phyloP scores from a whole-genome alignment of 1,140 invertebrate species.

The Aradophagus sp. region DNA sequence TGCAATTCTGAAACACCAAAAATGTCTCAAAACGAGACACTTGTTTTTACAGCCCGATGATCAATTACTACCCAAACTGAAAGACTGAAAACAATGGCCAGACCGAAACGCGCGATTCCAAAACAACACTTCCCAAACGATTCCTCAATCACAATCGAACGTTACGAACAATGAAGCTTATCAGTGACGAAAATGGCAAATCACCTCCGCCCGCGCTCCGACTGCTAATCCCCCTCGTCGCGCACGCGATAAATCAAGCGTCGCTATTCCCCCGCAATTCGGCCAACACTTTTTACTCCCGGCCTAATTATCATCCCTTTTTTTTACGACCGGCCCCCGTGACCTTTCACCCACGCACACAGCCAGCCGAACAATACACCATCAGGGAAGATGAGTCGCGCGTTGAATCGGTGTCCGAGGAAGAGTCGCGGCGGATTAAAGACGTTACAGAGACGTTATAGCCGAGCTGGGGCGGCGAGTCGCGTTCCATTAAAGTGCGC shows the following conservation, averaged over 20 bases:
- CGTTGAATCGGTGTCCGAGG: conserved; percentile 13
- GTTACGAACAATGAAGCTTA: too few species aligned
- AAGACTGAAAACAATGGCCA: too few species aligned
- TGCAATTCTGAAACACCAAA: too few species aligned
- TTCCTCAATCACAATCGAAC: too few species aligned
- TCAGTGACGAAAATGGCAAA: too few species aligned
- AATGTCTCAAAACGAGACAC: too few species aligned
- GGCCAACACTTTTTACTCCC: conserved; percentile 6
- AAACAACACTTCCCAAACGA: too few species aligned
- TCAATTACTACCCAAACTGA: too few species aligned
- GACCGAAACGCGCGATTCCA: too few species aligned
- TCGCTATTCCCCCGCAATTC: conserved; percentile 5
- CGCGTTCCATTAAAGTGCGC: conserved; percentile 39
- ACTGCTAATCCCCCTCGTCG: too few species aligned
- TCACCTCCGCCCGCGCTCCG: too few species aligned
- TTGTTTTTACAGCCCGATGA: too few species aligned
- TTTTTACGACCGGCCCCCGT: conserved; percentile 3
- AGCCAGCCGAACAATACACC: neutral
- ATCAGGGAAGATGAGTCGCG: conserved; percentile 12
- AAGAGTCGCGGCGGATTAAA: conserved; percentile 26
- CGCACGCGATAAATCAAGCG: conserved; percentile 8
- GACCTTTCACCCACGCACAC: conserved; percentile 8
- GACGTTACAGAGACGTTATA: conserved; percentile 39
- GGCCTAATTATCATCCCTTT: conserved; percentile 24
- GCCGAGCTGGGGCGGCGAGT: conserved; percentile 11